These are phyloP conservation scores for Acrocephalus kingi DNA, from an alignment of 2,113 vertebrate genomes.

Conservation along the genomic window DNA sequence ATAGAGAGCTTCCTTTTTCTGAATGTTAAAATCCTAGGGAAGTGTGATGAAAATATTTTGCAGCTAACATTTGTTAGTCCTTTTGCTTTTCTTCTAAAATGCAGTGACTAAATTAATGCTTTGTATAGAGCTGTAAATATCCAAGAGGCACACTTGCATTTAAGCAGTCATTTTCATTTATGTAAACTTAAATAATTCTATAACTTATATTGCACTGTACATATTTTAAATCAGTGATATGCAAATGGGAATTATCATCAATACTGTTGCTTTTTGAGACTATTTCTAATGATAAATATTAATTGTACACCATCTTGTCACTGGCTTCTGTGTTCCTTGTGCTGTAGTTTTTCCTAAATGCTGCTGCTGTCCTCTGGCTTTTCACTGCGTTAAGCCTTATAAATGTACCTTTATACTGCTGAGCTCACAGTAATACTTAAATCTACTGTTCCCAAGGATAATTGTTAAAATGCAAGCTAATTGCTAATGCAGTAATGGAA, in stretches of 20 bases:
- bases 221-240: background rate
- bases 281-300: background rate
- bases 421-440: constrained; percentile 5
- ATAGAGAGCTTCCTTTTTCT: background rate
- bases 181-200: background rate
- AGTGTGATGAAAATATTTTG: constrained; percentile 41
- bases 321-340: constrained; percentile 20
- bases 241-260: background rate
- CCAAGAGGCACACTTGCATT: background rate
- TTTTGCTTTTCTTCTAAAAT: constrained; percentile 23
- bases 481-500: constrained; percentile 44
- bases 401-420: constrained; percentile 32
- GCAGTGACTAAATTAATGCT: constrained; percentile 8
- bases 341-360: constrained; percentile 32
- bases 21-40: background rate
- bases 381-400: constrained; percentile 38
- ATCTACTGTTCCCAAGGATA: constrained; percentile 28
- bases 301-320: background rate
- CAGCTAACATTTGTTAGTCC: background rate
- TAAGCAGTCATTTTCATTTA: background rate
- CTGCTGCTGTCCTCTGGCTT: constrained; percentile 46
- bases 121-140: constrained; percentile 25
- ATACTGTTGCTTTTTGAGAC: background rate
- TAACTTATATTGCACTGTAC: background rate
- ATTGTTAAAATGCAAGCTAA: constrained; percentile 48